phyloP scores from a whole-genome alignment of 2,113 vertebrate species.

The Pipra filicauda region DNA sequence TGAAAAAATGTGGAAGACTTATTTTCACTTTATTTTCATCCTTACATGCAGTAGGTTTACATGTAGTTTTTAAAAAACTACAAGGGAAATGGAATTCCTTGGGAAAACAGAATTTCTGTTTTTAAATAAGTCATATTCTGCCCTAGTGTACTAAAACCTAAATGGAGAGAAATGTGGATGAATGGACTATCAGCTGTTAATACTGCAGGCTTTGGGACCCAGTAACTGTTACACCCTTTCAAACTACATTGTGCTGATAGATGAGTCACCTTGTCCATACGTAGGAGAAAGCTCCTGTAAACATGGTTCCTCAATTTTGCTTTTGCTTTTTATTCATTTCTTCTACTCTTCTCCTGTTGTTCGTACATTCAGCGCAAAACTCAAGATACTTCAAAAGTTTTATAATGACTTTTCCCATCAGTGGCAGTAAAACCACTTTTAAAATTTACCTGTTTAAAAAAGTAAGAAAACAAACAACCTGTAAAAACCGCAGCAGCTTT shows the following conservation, averaged over 20 bases:
- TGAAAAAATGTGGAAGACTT: background rate
- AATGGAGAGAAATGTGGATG: background rate
- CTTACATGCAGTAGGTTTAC: background rate
- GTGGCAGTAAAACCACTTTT: background rate
- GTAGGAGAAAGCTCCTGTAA: background rate
- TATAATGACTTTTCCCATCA: background rate
- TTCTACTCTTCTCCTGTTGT: background rate
- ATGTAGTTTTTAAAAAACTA: background rate
- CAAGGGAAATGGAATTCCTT: background rate
- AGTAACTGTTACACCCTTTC: rapidly evolving
- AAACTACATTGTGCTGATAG: rapidly evolving
- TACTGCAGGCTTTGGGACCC: background rate
- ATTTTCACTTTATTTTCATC: background rate
- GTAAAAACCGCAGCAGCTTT: background rate
- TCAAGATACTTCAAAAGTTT: background rate
- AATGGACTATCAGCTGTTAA: background rate
- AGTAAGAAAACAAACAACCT: background rate
- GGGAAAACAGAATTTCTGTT: background rate
- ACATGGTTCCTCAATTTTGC: background rate
- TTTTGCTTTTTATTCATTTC: background rate
- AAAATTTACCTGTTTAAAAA: background rate
- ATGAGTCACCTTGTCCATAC: background rate
- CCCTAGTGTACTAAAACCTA: no score
- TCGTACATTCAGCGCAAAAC: background rate
- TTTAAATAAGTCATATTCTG: background rate